A percentile compares a stretch with the other conserved stretches of the same genome.
These are phyloP conservation scores for Bombus turneri DNA, from an alignment of 1,140 invertebrate species.

Conservation along the genomic window DNA sequence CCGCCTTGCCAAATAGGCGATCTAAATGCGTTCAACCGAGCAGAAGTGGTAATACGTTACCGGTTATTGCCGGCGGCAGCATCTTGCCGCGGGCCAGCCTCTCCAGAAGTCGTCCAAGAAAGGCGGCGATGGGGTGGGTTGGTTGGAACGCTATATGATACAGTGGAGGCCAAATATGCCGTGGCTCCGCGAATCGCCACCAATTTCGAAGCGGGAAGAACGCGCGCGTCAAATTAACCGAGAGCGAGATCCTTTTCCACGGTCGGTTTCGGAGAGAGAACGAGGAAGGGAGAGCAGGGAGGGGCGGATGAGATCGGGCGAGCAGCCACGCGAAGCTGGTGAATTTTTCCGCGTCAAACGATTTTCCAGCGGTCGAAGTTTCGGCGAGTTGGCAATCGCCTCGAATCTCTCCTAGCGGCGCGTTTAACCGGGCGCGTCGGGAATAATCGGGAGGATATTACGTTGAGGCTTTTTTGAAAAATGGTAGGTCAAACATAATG, in stretches of 20 bases:
- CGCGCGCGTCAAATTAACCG: conserved; percentile 61
- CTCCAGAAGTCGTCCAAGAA: conserved; percentile 52
- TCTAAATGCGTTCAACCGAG: conserved; percentile 77
- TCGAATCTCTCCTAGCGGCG: conserved; percentile 20
- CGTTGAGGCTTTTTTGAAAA: conserved; percentile 5
- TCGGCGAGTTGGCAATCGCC: conserved; percentile 53
- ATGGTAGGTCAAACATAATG: conserved; percentile 44
- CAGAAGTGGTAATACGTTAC: conserved; percentile 77
- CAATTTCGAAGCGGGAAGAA: conserved; percentile 40
- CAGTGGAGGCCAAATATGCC: conserved; percentile 46
- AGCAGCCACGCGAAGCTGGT: conserved; percentile 4
- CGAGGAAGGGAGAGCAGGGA: not conserved
- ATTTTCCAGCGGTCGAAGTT: conserved; percentile 53
- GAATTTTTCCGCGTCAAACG: conserved; percentile 53
- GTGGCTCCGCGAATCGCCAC: conserved; percentile 31
- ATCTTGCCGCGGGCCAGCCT: conserved; percentile 68
- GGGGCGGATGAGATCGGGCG: too few species aligned
- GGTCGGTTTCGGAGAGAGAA: not conserved
- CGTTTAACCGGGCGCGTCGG: conserved; percentile 19
- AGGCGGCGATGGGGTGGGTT: conserved; percentile 15
- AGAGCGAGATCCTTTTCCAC: conserved; percentile 31
- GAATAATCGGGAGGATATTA: conserved; percentile 27
- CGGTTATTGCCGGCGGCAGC: conserved; percentile 75
- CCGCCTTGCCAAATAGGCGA: conserved; percentile 75
- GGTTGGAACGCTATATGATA: conserved; percentile 5